Percentiles rank a stretch among this genome's conserved stretches.
These are phyloP conservation scores for Alviniconcha marisindica DNA, from an alignment of 1,140 invertebrate genomes.

Conservation along the genomic window DNA sequence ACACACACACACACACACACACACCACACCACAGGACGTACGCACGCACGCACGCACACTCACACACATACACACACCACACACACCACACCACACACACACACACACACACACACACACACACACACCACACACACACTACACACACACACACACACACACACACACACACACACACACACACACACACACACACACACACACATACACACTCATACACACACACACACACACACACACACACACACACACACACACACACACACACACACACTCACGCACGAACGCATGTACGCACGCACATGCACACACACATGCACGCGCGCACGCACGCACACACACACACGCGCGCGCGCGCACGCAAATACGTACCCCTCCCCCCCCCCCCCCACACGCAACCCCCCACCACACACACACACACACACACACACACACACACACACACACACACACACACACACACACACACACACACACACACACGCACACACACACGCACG, in stretches of 20 bases:
- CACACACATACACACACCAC: too few species aligned
- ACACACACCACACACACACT: too few species aligned
- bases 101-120: background rate
- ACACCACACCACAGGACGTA: background rate
- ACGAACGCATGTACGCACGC: background rate
- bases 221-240: background rate
- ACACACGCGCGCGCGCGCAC: too few species aligned
- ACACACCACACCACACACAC: too few species aligned
- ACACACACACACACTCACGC: slow-evolving; percentile 20
- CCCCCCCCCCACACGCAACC: too few species aligned
- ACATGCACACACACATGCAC: slow-evolving; percentile 3
- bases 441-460: too few species aligned
- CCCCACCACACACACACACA: too few species aligned
- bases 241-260: slow-evolving; percentile 17
- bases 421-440: too few species aligned
- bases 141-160: background rate
- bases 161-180: slow-evolving; percentile 10
- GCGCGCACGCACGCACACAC: background rate
- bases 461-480: too few species aligned
- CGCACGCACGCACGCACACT: background rate
- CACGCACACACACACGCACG: too few species aligned
- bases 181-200: slow-evolving; percentile 13
- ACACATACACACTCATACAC: slow-evolving; percentile 10
- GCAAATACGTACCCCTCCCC: too few species aligned
- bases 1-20: background rate